Conservation (phyloP, 2,113 vertebrate species). For the Calidris pygmaea region DNA sequence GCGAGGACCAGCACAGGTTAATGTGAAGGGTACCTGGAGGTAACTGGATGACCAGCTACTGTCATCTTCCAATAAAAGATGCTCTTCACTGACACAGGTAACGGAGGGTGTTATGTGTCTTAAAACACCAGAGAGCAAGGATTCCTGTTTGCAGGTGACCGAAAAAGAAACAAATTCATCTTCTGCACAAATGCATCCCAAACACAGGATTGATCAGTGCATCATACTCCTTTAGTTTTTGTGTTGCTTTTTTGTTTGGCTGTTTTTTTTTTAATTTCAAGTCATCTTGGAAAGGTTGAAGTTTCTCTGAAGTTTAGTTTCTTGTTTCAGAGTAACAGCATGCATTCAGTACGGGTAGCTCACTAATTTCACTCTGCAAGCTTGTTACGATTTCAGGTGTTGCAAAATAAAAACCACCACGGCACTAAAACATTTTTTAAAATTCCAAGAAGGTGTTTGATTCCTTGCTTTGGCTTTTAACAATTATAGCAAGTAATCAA, state of each 20-base stretch:
- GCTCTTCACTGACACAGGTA: not conserved
- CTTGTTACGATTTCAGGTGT: not conserved
- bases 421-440: not conserved
- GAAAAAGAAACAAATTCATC: not conserved
- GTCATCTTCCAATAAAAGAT: not conserved
- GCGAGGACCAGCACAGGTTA: not conserved
- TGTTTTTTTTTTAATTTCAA: not conserved
- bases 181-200: not conserved
- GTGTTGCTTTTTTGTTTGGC: not conserved
- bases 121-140: not conserved
- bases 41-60: not conserved
- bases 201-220: not conserved
- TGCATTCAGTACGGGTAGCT: not conserved
- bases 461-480: not conserved
- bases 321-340: not conserved
- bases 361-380: not conserved
- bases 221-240: not conserved
- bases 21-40: not conserved
- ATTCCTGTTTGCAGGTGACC: not conserved
- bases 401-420: not conserved
- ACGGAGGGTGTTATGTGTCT: not conserved
- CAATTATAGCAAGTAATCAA: not conserved
- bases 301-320: not conserved
- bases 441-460: not conserved
- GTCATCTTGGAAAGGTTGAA: not conserved